phyloP scores from a whole-genome alignment of 2,113 vertebrate species.

The Mastomys natalensis region DNA sequence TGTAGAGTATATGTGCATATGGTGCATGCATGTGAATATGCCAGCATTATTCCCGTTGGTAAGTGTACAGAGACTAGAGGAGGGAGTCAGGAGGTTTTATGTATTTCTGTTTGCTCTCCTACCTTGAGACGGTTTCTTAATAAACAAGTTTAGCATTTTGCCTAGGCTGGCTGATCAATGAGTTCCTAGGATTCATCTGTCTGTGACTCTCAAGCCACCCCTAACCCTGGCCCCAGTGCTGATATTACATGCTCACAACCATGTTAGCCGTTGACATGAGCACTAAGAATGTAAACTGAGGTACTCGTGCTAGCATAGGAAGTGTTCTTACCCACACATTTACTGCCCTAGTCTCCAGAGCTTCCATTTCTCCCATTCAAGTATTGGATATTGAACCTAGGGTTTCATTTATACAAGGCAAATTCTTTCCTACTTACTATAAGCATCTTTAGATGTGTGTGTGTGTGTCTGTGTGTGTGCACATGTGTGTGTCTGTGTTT shows the following conservation, averaged over 20 bases:
- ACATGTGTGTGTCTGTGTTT: no score
- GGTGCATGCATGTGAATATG: neutral
- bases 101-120: neutral
- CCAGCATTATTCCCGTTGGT: neutral
- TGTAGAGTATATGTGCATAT: no score
- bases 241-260: neutral
- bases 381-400: neutral
- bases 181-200: neutral
- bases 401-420: neutral
- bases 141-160: neutral
- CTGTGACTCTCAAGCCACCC: neutral
- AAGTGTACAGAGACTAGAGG: neutral
- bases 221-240: neutral
- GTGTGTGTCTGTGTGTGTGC: no score
- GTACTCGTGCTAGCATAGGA: no score
- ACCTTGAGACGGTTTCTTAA: neutral
- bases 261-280: no score
- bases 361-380: neutral
- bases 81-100: neutral
- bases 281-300: neutral
- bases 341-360: no score
- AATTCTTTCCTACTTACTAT: neutral
- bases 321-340: neutral
- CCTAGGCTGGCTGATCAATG: neutral
- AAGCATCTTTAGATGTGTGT: neutral